Conservation (phyloP, 2,888 invertebrate species). For the Eurois occulta region DNA sequence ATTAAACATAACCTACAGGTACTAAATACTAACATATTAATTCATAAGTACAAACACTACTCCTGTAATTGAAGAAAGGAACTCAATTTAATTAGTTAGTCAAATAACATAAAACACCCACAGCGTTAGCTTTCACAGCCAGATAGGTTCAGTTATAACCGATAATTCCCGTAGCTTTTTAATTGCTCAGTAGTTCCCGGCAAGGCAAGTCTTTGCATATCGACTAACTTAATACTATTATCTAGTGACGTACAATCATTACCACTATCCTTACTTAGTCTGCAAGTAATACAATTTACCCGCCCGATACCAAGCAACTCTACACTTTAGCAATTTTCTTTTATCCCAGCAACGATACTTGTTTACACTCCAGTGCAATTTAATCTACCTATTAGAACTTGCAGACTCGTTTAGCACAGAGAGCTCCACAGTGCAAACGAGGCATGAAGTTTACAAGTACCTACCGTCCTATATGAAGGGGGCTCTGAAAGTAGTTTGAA, state of each 20-base stretch:
- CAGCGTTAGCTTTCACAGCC: background rate
- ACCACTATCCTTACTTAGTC: slow-evolving; percentile 12
- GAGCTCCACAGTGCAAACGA: slow-evolving; percentile 28
- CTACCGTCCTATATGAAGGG: background rate
- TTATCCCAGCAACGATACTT: slow-evolving; percentile 21
- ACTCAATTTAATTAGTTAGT: background rate
- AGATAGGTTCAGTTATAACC: background rate
- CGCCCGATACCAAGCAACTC: slow-evolving; percentile 30
- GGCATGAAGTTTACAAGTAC: slow-evolving; percentile 25
- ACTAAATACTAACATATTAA: background rate
- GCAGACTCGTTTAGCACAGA: slow-evolving; percentile 12
- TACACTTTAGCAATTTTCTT: slow-evolving; percentile 42
- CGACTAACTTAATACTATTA: slow-evolving; percentile 5
- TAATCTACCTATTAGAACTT: slow-evolving; percentile 39
- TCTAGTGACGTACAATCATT: slow-evolving; percentile 22
- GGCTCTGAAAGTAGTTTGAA: slow-evolving; percentile 19
- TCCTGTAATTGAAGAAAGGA: background rate
- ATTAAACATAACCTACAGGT: background rate
- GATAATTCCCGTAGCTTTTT: too few relatives aligned
- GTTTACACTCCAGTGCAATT: slow-evolving; percentile 49
- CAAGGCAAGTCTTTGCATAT: slow-evolving; percentile 13
- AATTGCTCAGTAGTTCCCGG: background rate
- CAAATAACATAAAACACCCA: background rate
- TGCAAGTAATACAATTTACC: slow-evolving; percentile 26
- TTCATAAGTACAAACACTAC: background rate